Percentiles rank a stretch among this genome's conserved stretches.
Conservation (phyloP, 2,113 vertebrate genomes). For the Pseudonaja textilis region DNA sequence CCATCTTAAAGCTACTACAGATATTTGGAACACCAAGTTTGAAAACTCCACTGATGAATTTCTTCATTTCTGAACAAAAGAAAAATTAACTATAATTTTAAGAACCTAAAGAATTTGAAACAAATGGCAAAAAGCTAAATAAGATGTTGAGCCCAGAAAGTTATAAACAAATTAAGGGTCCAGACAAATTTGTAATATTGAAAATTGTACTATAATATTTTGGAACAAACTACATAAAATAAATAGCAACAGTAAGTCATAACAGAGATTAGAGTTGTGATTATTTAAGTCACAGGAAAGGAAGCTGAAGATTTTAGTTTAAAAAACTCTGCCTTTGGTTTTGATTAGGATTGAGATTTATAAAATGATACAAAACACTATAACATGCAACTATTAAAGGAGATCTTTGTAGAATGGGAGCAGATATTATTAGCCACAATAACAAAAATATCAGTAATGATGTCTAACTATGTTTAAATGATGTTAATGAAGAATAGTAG, state of each 20-base stretch:
- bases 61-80: background rate
- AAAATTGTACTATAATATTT: background rate
- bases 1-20: background rate
- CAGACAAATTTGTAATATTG: background rate
- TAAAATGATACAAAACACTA: background rate
- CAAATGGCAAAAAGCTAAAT: background rate
- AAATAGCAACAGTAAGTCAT: background rate
- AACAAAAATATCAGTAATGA: background rate
- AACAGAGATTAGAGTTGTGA: background rate
- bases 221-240: background rate
- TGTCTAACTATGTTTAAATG: background rate
- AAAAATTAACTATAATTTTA: background rate
- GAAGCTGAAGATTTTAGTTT: background rate
- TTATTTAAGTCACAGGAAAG: background rate
- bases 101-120: background rate
- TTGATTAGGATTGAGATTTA: background rate
- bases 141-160: background rate
- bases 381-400: background rate
- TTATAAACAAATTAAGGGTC: background rate
- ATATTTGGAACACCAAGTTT: background rate
- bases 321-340: background rate
- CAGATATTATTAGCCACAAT: background rate
- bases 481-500: background rate
- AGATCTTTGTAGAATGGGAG: background rate
- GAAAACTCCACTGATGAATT: background rate